Evolutionary conservation across 2,888 invertebrate genomes (phyloP).

Genomic region (Eulithis prunata): DNA sequence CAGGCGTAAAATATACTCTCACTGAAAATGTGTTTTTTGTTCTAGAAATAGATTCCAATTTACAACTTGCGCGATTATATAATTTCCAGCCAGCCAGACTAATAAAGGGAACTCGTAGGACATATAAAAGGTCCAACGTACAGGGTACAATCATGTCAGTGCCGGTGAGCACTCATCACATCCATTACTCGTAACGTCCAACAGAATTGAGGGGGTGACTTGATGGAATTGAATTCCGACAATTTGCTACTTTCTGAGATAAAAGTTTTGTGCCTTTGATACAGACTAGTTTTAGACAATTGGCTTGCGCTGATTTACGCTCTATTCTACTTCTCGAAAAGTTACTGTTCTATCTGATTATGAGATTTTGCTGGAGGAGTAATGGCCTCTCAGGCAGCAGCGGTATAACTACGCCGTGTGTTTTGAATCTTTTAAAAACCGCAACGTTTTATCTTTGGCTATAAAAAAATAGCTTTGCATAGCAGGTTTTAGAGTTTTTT

Average conservation of each 20-base stretch:
- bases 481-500: no score
- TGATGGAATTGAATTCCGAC: constrained; percentile 46
- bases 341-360: not conserved
- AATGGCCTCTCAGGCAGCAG: not conserved
- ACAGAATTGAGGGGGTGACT: constrained; percentile 45
- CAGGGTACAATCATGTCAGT: constrained; percentile 43
- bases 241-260: constrained; percentile 44
- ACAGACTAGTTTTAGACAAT: constrained; percentile 29
- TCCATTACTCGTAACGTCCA: constrained; percentile 46
- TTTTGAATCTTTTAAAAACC: not conserved
- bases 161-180: constrained; percentile 43
- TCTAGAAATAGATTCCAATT: constrained; percentile 19
- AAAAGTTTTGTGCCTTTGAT: constrained; percentile 42
- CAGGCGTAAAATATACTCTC: constrained; percentile 15
- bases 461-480: no score
- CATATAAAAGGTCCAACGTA: constrained; percentile 37
- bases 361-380: not conserved
- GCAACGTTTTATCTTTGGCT: not conserved
- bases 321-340: constrained; percentile 4
- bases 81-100: constrained; percentile 33
- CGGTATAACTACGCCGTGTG: not conserved
- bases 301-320: constrained; percentile 22
- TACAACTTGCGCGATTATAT: constrained; percentile 21
- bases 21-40: constrained; percentile 8
- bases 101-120: constrained; percentile 27